phyloP scores from a whole-genome alignment of 1,140 invertebrate genomes.

The Dendrolimus punctatus region DNA sequence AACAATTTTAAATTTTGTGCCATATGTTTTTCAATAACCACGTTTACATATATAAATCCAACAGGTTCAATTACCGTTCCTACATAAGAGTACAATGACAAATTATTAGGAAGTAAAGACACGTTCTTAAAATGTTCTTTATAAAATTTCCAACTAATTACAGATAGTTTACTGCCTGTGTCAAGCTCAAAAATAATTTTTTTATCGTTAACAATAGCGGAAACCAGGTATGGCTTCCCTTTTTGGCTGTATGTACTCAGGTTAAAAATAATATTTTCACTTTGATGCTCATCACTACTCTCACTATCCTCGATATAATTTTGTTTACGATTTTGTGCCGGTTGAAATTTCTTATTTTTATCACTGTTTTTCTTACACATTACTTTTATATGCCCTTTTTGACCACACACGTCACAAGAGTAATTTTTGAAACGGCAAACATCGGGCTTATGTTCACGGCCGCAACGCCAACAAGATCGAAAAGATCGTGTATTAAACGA shows the following conservation, averaged over 20 bases:
- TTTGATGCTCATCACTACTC: neutral
- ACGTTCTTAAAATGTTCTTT: neutral
- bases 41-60: neutral
- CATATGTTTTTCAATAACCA: neutral
- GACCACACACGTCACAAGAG: constrained; percentile 4
- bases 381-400: neutral
- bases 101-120: neutral
- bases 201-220: neutral
- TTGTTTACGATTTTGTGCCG: too few species aligned
- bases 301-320: too few species aligned
- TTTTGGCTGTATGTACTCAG: neutral
- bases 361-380: neutral
- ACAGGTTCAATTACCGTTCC: neutral
- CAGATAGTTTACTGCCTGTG: neutral
- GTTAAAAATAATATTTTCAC: neutral
- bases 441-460: too few species aligned
- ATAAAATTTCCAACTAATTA: neutral
- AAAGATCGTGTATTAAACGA: too few species aligned
- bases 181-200: neutral
- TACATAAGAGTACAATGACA: neutral
- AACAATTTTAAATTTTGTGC: too few species aligned
- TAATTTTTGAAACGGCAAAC: constrained; percentile 9
- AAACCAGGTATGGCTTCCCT: neutral
- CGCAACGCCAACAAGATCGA: too few species aligned
- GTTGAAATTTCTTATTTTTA: neutral